phyloP scores from a whole-genome alignment of 30 jellyfish, hydroid and myxozoan species.

The Turritopsis dohrnii region DNA sequence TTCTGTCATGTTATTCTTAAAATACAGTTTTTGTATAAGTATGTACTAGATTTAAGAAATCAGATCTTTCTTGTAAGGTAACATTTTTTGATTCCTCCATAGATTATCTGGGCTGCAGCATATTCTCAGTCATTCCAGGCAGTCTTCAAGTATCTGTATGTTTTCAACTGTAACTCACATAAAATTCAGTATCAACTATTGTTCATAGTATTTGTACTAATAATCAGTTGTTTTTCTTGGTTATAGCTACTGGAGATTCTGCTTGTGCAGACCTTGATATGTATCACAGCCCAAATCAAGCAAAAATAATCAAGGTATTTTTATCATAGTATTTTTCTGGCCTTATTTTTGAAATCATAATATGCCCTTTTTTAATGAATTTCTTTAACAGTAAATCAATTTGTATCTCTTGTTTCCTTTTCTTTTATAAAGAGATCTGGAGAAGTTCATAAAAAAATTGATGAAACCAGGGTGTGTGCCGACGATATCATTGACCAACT shows the following conservation, averaged over 20 bases:
- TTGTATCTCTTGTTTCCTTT: not conserved
- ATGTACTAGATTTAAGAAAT: slow-evolving; percentile 9
- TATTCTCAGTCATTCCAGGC: slow-evolving; percentile 26
- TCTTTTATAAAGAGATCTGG: slow-evolving; percentile 50
- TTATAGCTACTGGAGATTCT: slow-evolving; percentile 38
- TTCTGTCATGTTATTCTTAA: slow-evolving; percentile 4
- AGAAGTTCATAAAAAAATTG: slow-evolving; percentile 76
- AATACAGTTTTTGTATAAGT: slow-evolving; percentile 14
- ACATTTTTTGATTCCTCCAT: not conserved
- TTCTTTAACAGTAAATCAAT: not conserved
- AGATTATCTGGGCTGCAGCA: slow-evolving; percentile 24
- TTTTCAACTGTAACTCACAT: not conserved
- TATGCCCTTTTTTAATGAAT: not conserved
- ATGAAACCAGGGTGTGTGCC: slow-evolving; percentile 79
- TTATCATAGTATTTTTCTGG: not conserved
- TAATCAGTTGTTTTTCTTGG: no score
- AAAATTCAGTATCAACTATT: no score
- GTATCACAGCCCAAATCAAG: slow-evolving; percentile 4
- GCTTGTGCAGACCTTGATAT: slow-evolving; percentile 33
- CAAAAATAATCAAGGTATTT: not conserved
- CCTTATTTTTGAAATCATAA: not conserved
- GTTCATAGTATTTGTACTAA: no score
- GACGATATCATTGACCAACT: slow-evolving; percentile 91
- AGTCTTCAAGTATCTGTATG: slow-evolving; percentile 36
- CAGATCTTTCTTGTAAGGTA: no score